Percentiles rank a stretch among this genome's conserved stretches.
Conservation (phyloP, 2,888 invertebrate species). For the Exocentrus adspersus region DNA sequence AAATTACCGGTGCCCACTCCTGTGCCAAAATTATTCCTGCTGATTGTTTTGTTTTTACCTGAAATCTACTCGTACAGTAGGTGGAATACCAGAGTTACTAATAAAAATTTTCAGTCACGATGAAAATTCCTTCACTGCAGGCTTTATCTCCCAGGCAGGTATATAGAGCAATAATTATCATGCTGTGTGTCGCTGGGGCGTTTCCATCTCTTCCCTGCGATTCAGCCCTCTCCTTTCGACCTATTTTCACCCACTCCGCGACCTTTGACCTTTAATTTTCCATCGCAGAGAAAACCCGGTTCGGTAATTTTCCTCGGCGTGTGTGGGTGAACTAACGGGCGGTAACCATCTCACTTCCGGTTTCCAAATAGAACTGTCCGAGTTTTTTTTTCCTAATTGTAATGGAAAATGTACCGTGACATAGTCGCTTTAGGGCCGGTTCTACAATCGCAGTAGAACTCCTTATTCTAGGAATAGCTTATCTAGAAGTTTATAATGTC, state of each 20-base stretch:
- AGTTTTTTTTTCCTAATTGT: conserved; percentile 1
- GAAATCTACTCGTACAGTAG: no score
- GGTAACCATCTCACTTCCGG: conserved; percentile 31
- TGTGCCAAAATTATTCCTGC: no score
- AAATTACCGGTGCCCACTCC: no score
- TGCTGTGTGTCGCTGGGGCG: neutral
- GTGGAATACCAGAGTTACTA: no score
- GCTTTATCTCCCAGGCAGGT: neutral
- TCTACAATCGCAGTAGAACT: neutral
- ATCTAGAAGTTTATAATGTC: no score
- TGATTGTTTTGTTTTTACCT: no score
- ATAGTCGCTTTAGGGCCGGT: no score
- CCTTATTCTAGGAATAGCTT: no score
- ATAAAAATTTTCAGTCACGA: no score
- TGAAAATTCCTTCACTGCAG: neutral
- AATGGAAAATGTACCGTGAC: no score
- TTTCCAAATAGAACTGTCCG: conserved; percentile 1
- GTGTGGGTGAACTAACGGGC: conserved; percentile 24
- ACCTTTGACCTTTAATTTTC: conserved; percentile 32
- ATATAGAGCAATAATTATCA: neutral
- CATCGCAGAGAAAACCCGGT: conserved; percentile 22
- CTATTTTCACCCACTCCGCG: conserved; percentile 19
- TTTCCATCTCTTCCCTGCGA: conserved; percentile 7
- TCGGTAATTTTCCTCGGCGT: conserved; percentile 20
- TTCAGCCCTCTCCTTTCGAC: conserved; percentile 23